phyloP scores from a whole-genome alignment of 2,113 vertebrate genomes.

The Petaurus breviceps region DNA sequence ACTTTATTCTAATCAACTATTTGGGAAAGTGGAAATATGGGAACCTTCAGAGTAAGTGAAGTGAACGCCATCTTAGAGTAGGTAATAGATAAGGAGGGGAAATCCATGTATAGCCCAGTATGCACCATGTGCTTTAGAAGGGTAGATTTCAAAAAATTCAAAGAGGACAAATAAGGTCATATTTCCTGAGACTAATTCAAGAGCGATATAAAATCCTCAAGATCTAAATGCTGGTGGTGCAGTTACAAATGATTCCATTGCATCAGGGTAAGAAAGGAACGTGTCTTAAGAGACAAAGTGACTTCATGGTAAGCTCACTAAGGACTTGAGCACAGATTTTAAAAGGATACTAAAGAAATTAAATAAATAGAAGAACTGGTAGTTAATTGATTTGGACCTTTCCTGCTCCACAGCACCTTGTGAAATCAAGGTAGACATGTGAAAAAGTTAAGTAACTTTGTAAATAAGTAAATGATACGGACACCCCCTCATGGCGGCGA shows the following conservation, averaged over 20 bases:
- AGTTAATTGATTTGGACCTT: background rate
- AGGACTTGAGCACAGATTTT: background rate
- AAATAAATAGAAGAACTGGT: background rate
- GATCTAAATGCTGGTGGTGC: background rate
- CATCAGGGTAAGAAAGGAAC: background rate
- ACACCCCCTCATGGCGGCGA: too few species aligned
- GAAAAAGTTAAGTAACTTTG: background rate
- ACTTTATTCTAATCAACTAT: background rate
- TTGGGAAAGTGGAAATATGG: background rate
- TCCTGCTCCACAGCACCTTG: background rate
- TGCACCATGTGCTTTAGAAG: background rate
- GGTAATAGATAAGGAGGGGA: background rate
- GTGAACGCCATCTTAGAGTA: background rate
- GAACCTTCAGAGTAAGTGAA: background rate
- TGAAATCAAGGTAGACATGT: background rate
- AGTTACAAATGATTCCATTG: background rate
- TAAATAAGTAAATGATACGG: background rate
- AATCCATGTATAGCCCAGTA: background rate
- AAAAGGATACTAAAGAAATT: background rate
- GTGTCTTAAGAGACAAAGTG: background rate
- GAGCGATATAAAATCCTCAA: background rate
- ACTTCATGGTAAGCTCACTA: background rate
- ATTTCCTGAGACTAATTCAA: background rate
- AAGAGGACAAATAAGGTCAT: background rate
- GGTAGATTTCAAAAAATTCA: background rate